These are phyloP conservation scores for Potamarius usumacintae DNA, from an alignment of 2,113 vertebrate genomes.

Conservation along the genomic window DNA sequence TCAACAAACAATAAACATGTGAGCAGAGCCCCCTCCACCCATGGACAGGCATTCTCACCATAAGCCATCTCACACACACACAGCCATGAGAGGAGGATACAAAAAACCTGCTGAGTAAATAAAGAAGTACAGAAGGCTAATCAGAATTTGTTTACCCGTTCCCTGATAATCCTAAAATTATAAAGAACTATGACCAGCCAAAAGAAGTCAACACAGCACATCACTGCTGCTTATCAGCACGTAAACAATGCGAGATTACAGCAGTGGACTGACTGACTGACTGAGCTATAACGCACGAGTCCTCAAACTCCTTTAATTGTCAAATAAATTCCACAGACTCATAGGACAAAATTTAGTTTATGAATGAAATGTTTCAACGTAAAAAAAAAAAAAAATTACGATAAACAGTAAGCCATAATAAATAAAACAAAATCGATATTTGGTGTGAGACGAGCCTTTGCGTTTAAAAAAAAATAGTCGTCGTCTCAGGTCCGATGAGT, in stretches of 20 bases:
- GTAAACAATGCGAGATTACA: constrained; percentile 34
- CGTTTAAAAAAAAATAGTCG: too few species aligned
- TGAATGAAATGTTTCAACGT: not conserved
- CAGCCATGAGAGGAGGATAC: constrained; percentile 6
- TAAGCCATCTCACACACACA: constrained; percentile 27
- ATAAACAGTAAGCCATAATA: too few species aligned
- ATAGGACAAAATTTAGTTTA: not conserved
- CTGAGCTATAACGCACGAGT: not conserved
- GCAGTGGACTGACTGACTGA: constrained; percentile 5
- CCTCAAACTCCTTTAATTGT: not conserved
- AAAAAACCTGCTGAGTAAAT: not conserved
- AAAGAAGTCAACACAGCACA: constrained; percentile 39
- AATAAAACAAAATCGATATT: too few species aligned
- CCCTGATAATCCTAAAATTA: constrained; percentile 26
- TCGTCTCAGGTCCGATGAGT: too few species aligned
- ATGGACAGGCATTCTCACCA: constrained; percentile 41
- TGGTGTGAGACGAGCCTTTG: too few species aligned
- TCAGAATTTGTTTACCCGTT: not conserved
- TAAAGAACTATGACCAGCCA: constrained; percentile 30
- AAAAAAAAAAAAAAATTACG: too few species aligned
- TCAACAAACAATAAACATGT: constrained; percentile 61
- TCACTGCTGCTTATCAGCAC: constrained; percentile 23
- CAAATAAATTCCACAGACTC: not conserved
- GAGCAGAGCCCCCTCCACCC: constrained; percentile 27
- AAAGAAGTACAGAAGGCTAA: constrained; percentile 11